Percentiles rank a stretch among this genome's conserved stretches.
phyloP scores from a whole-genome alignment of 1,140 invertebrate species.

The Microplitis mediator region DNA sequence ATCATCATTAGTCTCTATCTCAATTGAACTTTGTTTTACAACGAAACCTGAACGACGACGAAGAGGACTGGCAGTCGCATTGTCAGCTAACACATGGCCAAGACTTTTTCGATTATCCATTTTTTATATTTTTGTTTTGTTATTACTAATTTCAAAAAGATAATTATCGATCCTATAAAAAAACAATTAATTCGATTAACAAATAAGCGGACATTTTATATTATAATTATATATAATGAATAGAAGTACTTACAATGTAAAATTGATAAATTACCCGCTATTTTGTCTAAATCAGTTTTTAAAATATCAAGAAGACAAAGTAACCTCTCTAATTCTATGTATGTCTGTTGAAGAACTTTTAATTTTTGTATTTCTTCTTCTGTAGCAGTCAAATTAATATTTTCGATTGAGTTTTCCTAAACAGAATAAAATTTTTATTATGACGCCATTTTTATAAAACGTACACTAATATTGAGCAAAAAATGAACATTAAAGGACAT shows the following conservation, averaged over 20 bases:
- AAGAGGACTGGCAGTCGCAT: constrained; percentile 31
- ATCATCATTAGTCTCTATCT: constrained; percentile 52
- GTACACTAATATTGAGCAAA: too few relatives aligned
- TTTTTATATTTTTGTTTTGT: not conserved
- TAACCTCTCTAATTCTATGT: constrained; percentile 38
- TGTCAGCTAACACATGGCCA: constrained; percentile 20
- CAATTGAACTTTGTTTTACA: not conserved
- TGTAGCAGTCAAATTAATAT: not conserved
- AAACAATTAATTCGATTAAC: not conserved
- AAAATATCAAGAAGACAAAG: constrained; percentile 37
- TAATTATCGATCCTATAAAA: not conserved
- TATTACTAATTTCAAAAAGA: not conserved
- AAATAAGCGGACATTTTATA: not conserved
- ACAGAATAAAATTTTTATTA: too few relatives aligned
- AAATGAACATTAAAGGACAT: too few relatives aligned
- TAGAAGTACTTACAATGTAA: constrained; percentile 27
- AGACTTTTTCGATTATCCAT: constrained; percentile 32
- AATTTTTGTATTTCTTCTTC: constrained; percentile 30
- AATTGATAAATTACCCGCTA: constrained; percentile 37
- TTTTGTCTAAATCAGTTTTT: constrained; percentile 44
- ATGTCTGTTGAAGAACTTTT: constrained; percentile 33
- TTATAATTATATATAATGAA: not conserved
- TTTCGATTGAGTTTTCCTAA: not conserved
- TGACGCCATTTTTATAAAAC: too few relatives aligned
- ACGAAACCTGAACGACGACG: constrained; percentile 39